Conservation (phyloP, 2,113 vertebrate genomes). For the Archocentrus centrarchus region DNA sequence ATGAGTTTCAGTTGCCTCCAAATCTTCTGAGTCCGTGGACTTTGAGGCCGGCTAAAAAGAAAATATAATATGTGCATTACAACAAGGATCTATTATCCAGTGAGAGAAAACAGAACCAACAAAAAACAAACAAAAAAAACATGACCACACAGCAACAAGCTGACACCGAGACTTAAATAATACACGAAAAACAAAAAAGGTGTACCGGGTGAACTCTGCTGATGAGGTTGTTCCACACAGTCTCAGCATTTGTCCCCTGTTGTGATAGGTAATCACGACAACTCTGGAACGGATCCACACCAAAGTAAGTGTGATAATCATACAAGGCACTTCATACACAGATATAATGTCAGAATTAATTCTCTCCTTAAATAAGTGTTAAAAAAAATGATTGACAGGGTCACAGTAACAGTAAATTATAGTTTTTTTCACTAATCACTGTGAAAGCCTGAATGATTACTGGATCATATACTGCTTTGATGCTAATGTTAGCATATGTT, state of each 20-base stretch:
- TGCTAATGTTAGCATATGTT: not conserved
- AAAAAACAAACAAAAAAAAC: not conserved
- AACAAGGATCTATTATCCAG: not conserved
- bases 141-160: fast-evolving
- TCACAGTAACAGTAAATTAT: slow-evolving; percentile 4
- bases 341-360: not conserved
- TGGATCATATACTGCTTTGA: not conserved
- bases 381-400: not conserved
- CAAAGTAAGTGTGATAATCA: slow-evolving; percentile 13
- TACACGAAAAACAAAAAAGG: not conserved
- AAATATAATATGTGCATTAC: slow-evolving; percentile 3
- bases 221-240: slow-evolving; percentile 81
- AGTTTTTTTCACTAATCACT: not conserved
- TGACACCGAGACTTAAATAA: not conserved
- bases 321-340: slow-evolving; percentile 7
- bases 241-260: slow-evolving; percentile 82
- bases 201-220: slow-evolving; percentile 77
- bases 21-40: slow-evolving; percentile 33
- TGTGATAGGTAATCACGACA: slow-evolving; percentile 83
- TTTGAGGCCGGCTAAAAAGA: slow-evolving; percentile 56
- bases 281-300: slow-evolving; percentile 70
- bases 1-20: slow-evolving; percentile 20
- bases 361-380: slow-evolving; percentile 3
- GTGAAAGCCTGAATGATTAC: not conserved
- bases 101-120: not conserved